Conservation (phyloP, 2,113 vertebrate genomes). For the Carassius auratus region DNA sequence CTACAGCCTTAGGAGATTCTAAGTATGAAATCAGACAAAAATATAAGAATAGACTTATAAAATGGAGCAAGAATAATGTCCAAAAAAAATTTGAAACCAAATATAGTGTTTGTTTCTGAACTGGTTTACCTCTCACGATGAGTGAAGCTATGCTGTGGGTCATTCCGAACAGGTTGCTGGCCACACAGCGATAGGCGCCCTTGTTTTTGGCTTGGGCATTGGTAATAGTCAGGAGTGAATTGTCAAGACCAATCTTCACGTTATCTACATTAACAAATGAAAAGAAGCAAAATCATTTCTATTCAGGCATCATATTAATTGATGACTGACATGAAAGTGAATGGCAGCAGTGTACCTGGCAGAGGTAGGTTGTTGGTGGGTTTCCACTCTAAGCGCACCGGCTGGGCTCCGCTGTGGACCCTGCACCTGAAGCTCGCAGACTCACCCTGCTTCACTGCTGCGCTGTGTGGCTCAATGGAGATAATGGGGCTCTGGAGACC, state of each 20-base stretch:
- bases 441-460: constrained; percentile 81
- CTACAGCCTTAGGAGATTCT: constrained; percentile 83
- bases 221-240: constrained; percentile 83
- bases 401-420: constrained; percentile 83
- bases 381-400: constrained; percentile 89
- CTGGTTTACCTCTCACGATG: constrained; percentile 82
- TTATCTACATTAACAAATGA: constrained; percentile 78
- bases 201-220: constrained; percentile 78
- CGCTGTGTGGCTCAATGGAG: constrained; percentile 89
- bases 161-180: constrained; percentile 87
- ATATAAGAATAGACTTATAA: neutral
- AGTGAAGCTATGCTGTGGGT: constrained; percentile 89
- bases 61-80: neutral
- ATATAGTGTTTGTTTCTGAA: no score
- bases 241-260: constrained; percentile 80
- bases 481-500: constrained; percentile 92
- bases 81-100: no score
- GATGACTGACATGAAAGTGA: neutral
- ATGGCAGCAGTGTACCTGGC: constrained; percentile 74
- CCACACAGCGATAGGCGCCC: constrained; percentile 89
- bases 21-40: constrained; percentile 18
- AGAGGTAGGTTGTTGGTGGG: constrained; percentile 81
- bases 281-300: neutral
- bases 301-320: neutral
- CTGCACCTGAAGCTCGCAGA: constrained; percentile 88